Evolutionary conservation across 1,140 invertebrate species (phyloP), one percentile per base, ranked within the genome.

Genomic region (Micrasema longulum): DNA sequence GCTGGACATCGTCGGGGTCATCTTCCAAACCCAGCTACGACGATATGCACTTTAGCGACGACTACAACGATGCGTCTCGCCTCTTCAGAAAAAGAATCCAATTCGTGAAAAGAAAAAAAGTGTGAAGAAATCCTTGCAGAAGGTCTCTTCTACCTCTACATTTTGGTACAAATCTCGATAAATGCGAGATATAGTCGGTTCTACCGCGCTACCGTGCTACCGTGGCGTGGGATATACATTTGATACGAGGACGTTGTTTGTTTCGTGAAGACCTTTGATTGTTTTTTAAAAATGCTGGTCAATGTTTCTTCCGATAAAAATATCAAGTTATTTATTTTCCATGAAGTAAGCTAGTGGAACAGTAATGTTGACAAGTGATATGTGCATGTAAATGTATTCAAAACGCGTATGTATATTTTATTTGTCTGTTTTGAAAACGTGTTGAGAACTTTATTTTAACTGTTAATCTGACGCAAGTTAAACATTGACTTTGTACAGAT

Each of bases 101-200:
- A 38, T 76, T 76, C 35, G 62, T 47, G 60, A 76, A 76, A 62
- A 66, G 69, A 18, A 71, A 65, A 38, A 71, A 71, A 55, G 62
- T 65, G 62, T 70, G 68, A 70, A 22, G 22, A 47, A 47, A 47
- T 5, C 14, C n/a, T n/a, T n/a, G n/a, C n/a, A n/a, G n/a, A n/a
- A n/a, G n/a, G n/a, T n/a, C n/a, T n/a, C n/a, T n/a, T n/a, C 38
- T n/a, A 41, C 1, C 14, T 12, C 38, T n/a, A 41, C 7, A n/a
- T 6, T 2, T 6, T 10, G 38, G 11, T 10, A 41, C 38, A 41
- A 2, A 41, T 41, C 6, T 10, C 38, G 1, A 1, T 41, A 41
- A 41, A 2, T 41, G 38, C n/a, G n/a, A n/a, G n/a, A n/a, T n/a
- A n/a, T n/a, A n/a, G n/a, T n/a, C n/a, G n/a, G n/a, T n/a, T n/a